Percentiles rank a stretch among this genome's conserved stretches.
These are phyloP conservation scores for Heteropelma amictum DNA, from an alignment of 2,888 invertebrate species.

Conservation along the genomic window DNA sequence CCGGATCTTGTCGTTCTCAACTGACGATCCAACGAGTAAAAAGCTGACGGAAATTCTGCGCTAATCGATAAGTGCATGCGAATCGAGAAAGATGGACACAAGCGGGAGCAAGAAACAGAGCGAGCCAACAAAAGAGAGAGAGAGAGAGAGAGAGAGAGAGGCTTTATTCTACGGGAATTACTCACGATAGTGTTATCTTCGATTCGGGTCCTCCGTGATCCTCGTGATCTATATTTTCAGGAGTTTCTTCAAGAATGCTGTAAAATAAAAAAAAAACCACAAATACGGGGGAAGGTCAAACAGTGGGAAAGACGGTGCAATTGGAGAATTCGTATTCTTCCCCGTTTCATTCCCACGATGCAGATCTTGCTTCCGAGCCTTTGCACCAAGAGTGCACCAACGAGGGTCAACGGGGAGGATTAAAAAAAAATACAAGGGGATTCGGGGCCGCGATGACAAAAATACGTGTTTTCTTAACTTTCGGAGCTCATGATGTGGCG, in stretches of 20 bases:
- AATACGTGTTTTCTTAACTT: too few species aligned
- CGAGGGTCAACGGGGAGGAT: too few species aligned
- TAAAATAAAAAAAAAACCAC: constrained; percentile 81
- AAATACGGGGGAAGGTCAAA: constrained; percentile 72
- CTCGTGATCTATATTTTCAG: constrained; percentile 76
- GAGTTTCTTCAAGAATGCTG: constrained; percentile 90
- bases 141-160: constrained; percentile 36
- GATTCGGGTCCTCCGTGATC: constrained; percentile 50
- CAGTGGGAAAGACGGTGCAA: constrained; percentile 34
- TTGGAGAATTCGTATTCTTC: too few species aligned
- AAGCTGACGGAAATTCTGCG: not conserved
- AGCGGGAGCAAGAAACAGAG: constrained; percentile 33
- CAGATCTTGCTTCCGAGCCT: too few species aligned
- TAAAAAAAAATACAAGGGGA: too few species aligned
- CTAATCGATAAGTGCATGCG: too few species aligned
- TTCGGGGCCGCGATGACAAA: too few species aligned
- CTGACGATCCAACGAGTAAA: too few species aligned
- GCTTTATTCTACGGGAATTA: constrained; percentile 67
- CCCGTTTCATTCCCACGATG: too few species aligned
- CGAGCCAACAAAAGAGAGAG: constrained; percentile 38
- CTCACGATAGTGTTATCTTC: constrained; percentile 70
- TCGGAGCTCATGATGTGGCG: too few species aligned
- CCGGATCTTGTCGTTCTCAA: too few species aligned
- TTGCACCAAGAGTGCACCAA: too few species aligned
- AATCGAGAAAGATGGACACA: not conserved